Conservation (phyloP, 2,888 invertebrate genomes). For the Pemphredon lugubris region DNA sequence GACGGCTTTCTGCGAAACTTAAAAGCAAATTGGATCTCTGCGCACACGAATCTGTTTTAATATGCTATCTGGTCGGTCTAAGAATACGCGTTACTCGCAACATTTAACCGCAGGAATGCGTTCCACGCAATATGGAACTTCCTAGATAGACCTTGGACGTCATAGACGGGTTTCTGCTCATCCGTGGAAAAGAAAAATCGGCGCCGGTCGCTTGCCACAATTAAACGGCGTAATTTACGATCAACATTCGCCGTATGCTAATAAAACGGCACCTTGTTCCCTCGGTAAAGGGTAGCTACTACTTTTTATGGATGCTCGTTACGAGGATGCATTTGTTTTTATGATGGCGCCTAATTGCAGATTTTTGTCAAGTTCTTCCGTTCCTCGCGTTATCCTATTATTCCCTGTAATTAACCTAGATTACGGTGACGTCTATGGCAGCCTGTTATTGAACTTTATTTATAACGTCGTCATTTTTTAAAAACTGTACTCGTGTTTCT, state of each 20-base stretch:
- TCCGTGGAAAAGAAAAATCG: slow-evolving; percentile 30
- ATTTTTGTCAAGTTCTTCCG: neutral
- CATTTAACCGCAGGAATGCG: slow-evolving; percentile 60
- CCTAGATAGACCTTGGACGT: slow-evolving; percentile 53
- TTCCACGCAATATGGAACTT: slow-evolving; percentile 50
- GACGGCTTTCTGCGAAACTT: slow-evolving; percentile 22
- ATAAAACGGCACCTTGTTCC: slow-evolving; percentile 30
- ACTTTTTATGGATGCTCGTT: slow-evolving; percentile 20
- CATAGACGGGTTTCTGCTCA: slow-evolving; percentile 30
- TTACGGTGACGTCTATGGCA: too few species aligned
- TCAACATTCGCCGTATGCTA: slow-evolving; percentile 12
- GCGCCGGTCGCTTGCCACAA: slow-evolving; percentile 22
- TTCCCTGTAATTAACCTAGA: neutral
- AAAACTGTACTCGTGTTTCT: too few species aligned
- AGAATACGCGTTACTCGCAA: slow-evolving; percentile 60
- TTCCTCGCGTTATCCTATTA: neutral
- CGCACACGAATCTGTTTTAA: slow-evolving; percentile 35
- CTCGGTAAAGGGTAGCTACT: slow-evolving; percentile 6
- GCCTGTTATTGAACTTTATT: too few species aligned
- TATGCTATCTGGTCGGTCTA: slow-evolving; percentile 51
- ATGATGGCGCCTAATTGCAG: neutral
- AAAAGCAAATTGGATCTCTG: neutral
- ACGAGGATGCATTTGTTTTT: slow-evolving; percentile 1
- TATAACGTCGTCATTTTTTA: too few species aligned
- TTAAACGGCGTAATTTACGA: slow-evolving; percentile 44